Conservation (phyloP, 2,113 vertebrate genomes). For the Mionectes macconnelli region DNA sequence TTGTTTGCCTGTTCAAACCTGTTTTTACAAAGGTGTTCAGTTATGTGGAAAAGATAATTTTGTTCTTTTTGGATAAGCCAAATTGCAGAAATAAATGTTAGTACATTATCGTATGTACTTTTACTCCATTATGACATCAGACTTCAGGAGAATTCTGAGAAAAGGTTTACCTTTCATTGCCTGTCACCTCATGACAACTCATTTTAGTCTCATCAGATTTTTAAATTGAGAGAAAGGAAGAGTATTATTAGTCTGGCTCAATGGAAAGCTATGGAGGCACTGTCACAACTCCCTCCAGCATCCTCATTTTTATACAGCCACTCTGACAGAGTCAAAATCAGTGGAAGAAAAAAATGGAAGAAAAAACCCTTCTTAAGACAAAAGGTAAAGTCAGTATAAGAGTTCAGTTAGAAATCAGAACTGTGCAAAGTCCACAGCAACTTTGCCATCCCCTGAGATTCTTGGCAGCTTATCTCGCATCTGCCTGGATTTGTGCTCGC, state of each 20-base stretch:
- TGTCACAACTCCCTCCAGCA: neutral
- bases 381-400: neutral
- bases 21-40: accelerated
- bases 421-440: neutral
- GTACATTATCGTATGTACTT: neutral
- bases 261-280: neutral
- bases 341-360: neutral
- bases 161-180: neutral
- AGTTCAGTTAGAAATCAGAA: neutral
- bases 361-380: neutral
- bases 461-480: neutral
- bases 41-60: neutral
- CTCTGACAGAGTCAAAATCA: neutral
- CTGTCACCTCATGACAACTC: neutral
- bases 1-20: neutral
- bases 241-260: neutral
- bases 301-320: neutral
- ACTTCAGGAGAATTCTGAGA: neutral
- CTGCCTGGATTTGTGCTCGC: neutral
- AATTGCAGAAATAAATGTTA: neutral
- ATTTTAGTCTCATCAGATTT: neutral
- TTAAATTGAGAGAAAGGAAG: neutral
- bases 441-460: neutral
- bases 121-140: neutral
- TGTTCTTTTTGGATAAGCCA: neutral